Evolutionary conservation across 2,113 vertebrate species (phyloP).

Genomic region (Semicossyphus pulcher): DNA sequence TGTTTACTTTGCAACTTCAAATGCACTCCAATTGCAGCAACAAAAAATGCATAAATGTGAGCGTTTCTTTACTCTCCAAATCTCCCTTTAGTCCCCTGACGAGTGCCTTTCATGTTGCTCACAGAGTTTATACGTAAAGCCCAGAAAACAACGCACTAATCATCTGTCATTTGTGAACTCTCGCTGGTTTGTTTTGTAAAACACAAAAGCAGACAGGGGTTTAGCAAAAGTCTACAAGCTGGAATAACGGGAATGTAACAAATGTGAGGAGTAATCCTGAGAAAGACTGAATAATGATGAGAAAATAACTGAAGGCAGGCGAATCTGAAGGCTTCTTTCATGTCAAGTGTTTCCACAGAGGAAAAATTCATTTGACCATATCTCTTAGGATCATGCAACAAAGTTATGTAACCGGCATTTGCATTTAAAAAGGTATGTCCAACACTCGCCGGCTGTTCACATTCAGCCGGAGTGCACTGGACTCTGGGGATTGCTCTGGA

Average conservation of each 20-base stretch:
- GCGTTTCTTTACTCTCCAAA: neutral
- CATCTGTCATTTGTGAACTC: neutral
- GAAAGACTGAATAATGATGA: neutral
- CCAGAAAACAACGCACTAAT: neutral
- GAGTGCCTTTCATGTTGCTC: neutral
- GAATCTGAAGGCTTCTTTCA: neutral
- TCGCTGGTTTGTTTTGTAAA: no score
- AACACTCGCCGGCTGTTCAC: conserved; percentile 18
- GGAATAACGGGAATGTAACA: neutral
- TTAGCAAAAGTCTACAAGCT: neutral
- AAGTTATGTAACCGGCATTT: conserved; percentile 24
- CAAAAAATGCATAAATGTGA: neutral
- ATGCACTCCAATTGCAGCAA: neutral
- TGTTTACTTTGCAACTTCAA: conserved; percentile 5
- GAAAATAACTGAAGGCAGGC: neutral
- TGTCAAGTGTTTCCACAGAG: conserved; percentile 17
- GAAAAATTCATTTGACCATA: conserved; percentile 8
- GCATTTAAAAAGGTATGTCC: conserved; percentile 49
- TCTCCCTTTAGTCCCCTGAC: neutral
- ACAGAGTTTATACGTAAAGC: neutral
- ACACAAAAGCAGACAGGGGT: neutral
- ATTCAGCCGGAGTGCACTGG: conserved; percentile 1
- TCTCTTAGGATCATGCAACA: conserved; percentile 12
- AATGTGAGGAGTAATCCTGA: neutral
- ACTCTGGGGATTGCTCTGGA: conserved; percentile 4